A percentile compares a stretch with the other conserved stretches of the same genome.
These are phyloP conservation scores for Microctenopoma steveboyesi DNA, from an alignment of 2,797 vertebrate genomes.

Conservation along the genomic window DNA sequence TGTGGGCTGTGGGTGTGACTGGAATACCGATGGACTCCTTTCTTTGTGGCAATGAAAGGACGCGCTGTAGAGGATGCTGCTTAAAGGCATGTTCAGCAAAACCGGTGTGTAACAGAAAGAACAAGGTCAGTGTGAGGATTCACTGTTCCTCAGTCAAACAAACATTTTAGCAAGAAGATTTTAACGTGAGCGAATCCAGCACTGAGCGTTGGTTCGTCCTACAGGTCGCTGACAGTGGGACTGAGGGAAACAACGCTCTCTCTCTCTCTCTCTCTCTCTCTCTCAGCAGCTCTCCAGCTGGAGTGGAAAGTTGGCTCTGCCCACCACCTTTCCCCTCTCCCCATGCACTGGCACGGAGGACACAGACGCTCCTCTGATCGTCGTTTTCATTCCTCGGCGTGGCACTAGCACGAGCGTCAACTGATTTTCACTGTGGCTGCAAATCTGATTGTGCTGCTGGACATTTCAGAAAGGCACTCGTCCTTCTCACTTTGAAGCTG, in stretches of 20 bases:
- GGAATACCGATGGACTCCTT: conserved; percentile 71
- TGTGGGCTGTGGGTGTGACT: conserved; percentile 55
- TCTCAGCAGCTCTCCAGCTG: conserved; percentile 76
- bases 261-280: no score
- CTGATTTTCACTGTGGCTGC: conserved; percentile 41
- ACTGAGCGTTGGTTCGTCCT: conserved; percentile 35
- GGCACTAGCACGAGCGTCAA: conserved; percentile 52
- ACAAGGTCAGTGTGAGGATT: background rate
- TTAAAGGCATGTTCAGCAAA: conserved; percentile 22
- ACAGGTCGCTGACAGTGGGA: conserved; percentile 56
- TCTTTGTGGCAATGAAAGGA: conserved; percentile 66
- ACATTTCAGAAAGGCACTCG: conserved; percentile 3
- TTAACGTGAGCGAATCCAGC: conserved; percentile 10
- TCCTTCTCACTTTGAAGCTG: background rate
- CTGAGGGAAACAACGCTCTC: conserved; percentile 61
- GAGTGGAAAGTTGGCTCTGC: conserved; percentile 79
- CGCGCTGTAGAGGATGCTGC: conserved; percentile 61
- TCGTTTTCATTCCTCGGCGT: conserved; percentile 70
- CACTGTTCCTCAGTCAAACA: background rate
- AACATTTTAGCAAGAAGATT: background rate
- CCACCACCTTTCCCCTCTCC: conserved; percentile 67
- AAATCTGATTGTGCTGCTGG: conserved; percentile 21
- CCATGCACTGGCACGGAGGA: conserved; percentile 69
- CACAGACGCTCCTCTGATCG: conserved; percentile 70
- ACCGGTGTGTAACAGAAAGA: conserved; percentile 3